Evolutionary conservation across 2,888 invertebrate genomes (phyloP), one percentile per base, ranked within the genome.

Genomic region (Bursaphelenchus okinawaensis): DNA sequence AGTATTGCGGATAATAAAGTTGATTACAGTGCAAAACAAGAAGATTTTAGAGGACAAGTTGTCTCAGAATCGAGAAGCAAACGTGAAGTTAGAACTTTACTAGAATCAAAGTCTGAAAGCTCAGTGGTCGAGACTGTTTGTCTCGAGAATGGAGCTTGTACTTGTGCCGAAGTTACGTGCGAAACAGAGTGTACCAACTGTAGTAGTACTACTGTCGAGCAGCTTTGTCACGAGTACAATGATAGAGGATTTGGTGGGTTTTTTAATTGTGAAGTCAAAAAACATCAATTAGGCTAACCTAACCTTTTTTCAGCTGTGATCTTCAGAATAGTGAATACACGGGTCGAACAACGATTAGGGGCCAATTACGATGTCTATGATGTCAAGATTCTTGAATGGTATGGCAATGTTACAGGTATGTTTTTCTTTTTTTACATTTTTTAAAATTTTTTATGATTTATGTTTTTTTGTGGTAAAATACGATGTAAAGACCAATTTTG

Each of bases 151-250:
- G 77, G 76, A 6, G 68, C 60, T 16, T 79, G 79, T 50, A 70
- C 78, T 16, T 79, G 79, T 63, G 77, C 79, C 0, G 79, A 79
- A 58, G 72, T 70, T 19, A 76, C 70, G 1, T 77, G 77, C 57
- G 65, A 62, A 26, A 68, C 75, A 1, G 62, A 68, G 19, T 77
- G 74, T 56, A 51, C 61, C 31, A 63, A 66, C 6, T 62, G 62
- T 27, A 19, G 23, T 12, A 7, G n/a, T 7, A 29, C 27, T 16
- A 62, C 16, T n/a, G 54, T 62, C 16, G 23, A 27, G 1, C 27
- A 62, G 16, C n/a, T 62, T 2, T 62, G 62, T 40, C n/a, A 9
- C 12, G 62, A 62, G 20, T 55, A 3, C 6, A 70, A 19, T 12
- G 57, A 12, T 56, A 40, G 9, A 20, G 59, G 63, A 51, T 67